phyloP scores from a whole-genome alignment of 2,888 invertebrate genomes.

The Drosophila multiciliata region DNA sequence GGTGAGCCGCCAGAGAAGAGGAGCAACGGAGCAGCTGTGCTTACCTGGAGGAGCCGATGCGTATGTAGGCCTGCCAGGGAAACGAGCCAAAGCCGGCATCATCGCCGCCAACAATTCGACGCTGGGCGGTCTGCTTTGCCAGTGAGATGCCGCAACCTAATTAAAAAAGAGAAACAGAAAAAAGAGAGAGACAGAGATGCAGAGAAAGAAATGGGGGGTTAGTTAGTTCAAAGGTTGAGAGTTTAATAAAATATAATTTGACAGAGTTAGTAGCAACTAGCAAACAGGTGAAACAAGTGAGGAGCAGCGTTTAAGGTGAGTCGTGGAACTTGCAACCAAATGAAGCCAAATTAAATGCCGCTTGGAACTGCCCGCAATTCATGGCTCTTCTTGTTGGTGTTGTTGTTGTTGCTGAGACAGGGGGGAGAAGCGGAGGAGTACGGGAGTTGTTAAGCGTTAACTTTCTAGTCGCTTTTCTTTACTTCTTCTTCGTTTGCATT shows the following conservation, averaged over 20 bases:
- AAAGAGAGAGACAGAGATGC: slow-evolving; percentile 13
- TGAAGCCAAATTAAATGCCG: slow-evolving; percentile 43
- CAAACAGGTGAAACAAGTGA: slow-evolving; percentile 32
- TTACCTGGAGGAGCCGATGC: slow-evolving; percentile 95
- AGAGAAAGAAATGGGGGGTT: slow-evolving; percentile 22
- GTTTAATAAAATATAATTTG: slow-evolving; percentile 14
- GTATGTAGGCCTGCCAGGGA: slow-evolving; percentile 97
- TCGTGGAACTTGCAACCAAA: slow-evolving; percentile 30
- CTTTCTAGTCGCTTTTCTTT: slow-evolving; percentile 47
- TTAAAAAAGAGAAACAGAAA: slow-evolving; percentile 3
- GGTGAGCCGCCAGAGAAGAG: not conserved
- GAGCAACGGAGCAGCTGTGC: not conserved
- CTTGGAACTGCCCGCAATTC: slow-evolving; percentile 60
- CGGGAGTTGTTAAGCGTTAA: slow-evolving; percentile 29
- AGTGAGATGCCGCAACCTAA: slow-evolving; percentile 95
- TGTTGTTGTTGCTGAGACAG: slow-evolving; percentile 12
- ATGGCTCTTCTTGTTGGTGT: slow-evolving; percentile 12
- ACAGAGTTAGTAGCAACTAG: slow-evolving; percentile 55
- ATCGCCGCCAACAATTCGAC: slow-evolving; percentile 96
- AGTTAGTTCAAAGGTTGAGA: slow-evolving; percentile 31
- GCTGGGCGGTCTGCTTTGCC: slow-evolving; percentile 93
- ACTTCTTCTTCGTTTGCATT: not conserved
- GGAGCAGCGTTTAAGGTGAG: slow-evolving; percentile 40
- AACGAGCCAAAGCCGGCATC: slow-evolving; percentile 97
- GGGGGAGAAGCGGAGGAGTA: slow-evolving; percentile 7